Evolutionary conservation across 2,113 vertebrate genomes (phyloP).

Genomic region (Sorex araneus): DNA sequence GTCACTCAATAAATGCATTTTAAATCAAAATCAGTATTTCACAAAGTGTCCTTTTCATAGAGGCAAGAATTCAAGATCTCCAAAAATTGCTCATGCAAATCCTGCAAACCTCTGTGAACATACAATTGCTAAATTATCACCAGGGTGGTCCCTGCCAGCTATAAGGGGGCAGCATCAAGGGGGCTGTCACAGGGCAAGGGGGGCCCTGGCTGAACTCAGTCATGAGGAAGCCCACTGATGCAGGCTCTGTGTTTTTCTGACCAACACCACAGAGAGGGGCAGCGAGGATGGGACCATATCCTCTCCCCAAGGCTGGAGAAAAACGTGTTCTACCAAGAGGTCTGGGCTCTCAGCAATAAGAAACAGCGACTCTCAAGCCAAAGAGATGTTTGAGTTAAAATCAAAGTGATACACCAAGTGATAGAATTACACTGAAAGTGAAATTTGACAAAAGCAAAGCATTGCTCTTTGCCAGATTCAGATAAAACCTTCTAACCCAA

Average conservation of each 20-base stretch:
- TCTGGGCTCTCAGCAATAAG: constrained; percentile 1
- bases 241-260: not conserved
- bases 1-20: not conserved
- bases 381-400: too few species aligned
- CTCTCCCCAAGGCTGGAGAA: constrained; percentile 2
- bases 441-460: constrained; percentile 50
- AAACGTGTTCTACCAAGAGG: not conserved
- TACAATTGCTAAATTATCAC: constrained; percentile 61
- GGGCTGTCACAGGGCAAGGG: not conserved
- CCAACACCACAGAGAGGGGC: not conserved
- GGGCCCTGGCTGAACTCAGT: not conserved
- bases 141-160: constrained; percentile 65
- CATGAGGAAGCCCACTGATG: not conserved
- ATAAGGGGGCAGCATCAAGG: constrained; percentile 48
- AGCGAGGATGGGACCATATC: not conserved
- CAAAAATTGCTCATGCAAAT: constrained; percentile 68
- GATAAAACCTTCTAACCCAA: constrained; percentile 62
- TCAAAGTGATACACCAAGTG: too few species aligned
- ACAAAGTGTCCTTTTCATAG: constrained; percentile 52
- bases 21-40: constrained; percentile 53
- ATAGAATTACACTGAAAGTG: not conserved
- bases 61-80: constrained; percentile 62
- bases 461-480: not conserved
- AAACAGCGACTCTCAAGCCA: not conserved
- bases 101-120: constrained; percentile 59